Conservation (phyloP, 2,113 vertebrate genomes). For the Stegostoma tigrinum region DNA sequence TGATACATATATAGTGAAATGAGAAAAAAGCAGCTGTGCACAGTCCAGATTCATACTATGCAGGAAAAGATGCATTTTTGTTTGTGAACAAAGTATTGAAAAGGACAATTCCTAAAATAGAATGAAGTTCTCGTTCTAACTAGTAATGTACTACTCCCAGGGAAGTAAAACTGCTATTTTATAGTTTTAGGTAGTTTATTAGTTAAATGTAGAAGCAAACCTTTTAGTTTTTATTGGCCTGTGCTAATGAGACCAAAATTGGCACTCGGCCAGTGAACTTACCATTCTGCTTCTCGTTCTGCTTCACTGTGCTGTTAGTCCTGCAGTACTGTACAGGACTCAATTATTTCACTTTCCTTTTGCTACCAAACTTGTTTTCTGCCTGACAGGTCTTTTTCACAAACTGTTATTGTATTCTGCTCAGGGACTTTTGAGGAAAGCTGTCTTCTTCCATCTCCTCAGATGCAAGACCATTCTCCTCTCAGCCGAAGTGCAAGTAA, state of each 20-base stretch:
- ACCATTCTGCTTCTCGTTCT: background rate
- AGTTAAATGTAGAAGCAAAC: background rate
- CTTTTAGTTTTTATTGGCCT: background rate
- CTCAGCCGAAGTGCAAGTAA: conserved; percentile 48
- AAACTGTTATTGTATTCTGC: conserved; percentile 42
- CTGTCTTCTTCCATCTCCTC: conserved; percentile 50
- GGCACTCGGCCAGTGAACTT: background rate
- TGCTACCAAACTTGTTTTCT: conserved; percentile 32
- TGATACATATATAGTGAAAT: background rate
- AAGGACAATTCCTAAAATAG: background rate
- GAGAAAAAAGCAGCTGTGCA: background rate
- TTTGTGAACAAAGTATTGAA: background rate
- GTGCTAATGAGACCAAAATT: background rate
- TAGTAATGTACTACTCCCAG: background rate
- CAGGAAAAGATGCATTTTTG: background rate
- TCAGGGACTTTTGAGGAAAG: conserved; percentile 41
- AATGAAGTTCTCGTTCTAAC: background rate
- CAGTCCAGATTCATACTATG: background rate
- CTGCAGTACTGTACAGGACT: background rate
- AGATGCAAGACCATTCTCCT: conserved; percentile 50
- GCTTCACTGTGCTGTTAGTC: background rate
- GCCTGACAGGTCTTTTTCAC: conserved; percentile 30
- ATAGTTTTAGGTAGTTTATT: background rate
- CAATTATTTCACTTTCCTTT: conserved; percentile 23
- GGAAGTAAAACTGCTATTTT: background rate